phyloP scores from a whole-genome alignment of 2,888 invertebrate genomes.

The Metacarcinus magister region DNA sequence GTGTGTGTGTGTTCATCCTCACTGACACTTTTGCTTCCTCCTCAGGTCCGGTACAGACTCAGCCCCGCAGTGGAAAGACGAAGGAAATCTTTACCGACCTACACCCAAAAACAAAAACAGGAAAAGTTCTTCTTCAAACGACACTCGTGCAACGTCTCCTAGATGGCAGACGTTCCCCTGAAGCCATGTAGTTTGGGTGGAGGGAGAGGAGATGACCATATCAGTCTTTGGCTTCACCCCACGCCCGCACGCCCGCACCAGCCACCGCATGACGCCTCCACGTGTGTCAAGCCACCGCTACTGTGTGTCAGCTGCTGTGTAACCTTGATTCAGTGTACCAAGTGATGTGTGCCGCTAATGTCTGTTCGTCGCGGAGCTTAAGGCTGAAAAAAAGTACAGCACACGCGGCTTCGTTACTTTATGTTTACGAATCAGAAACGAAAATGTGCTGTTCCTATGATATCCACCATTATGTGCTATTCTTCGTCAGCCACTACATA shows the following conservation, averaged over 20 bases:
- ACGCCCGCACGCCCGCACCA: neutral
- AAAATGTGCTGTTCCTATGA: neutral
- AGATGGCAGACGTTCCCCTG: neutral
- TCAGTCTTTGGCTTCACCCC: neutral
- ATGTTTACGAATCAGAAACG: neutral
- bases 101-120: constrained; percentile 74
- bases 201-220: neutral
- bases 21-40: neutral
- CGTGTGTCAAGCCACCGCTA: neutral
- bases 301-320: constrained; percentile 26
- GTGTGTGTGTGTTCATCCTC: neutral
- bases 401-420: neutral
- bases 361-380: neutral
- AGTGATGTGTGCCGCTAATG: neutral
- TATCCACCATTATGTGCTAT: neutral
- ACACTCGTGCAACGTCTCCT: constrained; percentile 78
- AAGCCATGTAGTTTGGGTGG: neutral
- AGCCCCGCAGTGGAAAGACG: constrained; percentile 81
- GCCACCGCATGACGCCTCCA: neutral
- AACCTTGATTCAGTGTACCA: neutral
- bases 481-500: neutral
- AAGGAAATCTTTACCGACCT: constrained; percentile 80
- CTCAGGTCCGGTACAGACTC: constrained; percentile 78
- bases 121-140: constrained; percentile 79
- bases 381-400: neutral